phyloP scores from a whole-genome alignment of 2,797 vertebrate species.

The Darevskia nairensis region DNA sequence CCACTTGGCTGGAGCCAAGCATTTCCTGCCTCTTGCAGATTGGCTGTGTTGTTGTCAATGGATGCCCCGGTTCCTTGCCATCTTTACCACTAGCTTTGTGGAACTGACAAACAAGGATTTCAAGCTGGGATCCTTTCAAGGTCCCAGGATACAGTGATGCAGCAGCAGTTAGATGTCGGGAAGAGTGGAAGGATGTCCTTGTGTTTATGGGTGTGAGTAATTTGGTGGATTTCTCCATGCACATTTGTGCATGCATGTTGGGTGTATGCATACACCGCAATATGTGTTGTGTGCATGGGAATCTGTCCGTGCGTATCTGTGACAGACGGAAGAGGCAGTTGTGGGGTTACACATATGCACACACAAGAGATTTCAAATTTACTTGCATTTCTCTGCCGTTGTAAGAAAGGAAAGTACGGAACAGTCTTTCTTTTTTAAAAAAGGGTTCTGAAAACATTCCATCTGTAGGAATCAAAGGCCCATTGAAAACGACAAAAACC shows the following conservation, averaged over 20 bases:
- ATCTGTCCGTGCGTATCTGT: not conserved
- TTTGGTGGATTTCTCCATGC: not conserved
- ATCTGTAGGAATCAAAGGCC: conserved; percentile 78
- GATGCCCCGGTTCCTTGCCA: not conserved
- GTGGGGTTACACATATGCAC: not conserved
- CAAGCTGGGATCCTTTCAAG: no score
- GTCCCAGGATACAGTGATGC: not conserved
- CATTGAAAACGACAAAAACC: conserved; percentile 75
- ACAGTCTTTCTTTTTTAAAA: conserved; percentile 48
- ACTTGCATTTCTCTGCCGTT: conserved; percentile 31
- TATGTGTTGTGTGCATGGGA: not conserved
- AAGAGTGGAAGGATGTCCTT: not conserved
- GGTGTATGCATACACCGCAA: not conserved
- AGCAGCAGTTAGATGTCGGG: not conserved
- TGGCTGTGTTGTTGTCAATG: not conserved
- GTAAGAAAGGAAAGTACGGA: conserved; percentile 67
- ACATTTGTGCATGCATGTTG: not conserved
- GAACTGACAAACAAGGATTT: not conserved
- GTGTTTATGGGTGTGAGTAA: not conserved
- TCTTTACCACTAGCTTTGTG: not conserved
- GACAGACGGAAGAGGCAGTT: not conserved
- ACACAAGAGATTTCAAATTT: conserved; percentile 19
- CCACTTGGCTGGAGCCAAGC: not conserved
- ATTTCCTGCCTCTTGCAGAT: not conserved
- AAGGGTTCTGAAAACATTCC: conserved; percentile 76